These are phyloP conservation scores for Phrynocephalus vlangalii DNA, from an alignment of 2,797 vertebrate species.

Conservation along the genomic window DNA sequence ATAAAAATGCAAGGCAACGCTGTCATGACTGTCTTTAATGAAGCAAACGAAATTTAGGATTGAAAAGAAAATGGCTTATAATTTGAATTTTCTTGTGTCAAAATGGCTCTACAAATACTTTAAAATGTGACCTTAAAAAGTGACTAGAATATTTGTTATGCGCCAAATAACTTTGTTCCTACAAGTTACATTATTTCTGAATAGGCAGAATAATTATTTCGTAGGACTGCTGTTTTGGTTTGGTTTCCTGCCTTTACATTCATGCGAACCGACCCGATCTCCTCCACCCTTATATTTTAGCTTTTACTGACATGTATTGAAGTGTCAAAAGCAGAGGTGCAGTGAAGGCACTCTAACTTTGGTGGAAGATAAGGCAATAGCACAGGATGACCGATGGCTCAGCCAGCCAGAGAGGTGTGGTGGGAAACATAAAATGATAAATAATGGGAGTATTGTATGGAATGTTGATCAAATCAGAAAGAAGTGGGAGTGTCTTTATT, in stretches of 20 bases:
- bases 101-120: no score
- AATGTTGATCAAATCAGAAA: neutral
- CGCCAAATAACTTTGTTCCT: no score
- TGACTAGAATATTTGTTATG: no score
- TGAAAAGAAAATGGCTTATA: no score
- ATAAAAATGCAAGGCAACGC: no score
- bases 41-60: no score
- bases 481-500: neutral
- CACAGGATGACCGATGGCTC: neutral
- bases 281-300: neutral
- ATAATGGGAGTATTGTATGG: constrained; percentile 19
- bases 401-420: neutral
- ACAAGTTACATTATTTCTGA: no score
- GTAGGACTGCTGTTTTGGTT: neutral
- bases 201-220: neutral
- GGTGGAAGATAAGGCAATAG: neutral
- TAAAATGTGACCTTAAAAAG: no score
- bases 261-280: neutral
- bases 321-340: neutral
- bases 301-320: constrained; percentile 6
- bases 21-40: no score
- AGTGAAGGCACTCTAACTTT: neutral
- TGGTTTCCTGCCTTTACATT: neutral
- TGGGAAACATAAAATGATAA: neutral
- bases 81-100: no score